Base-by-base conservation (phyloP, 2,113 vertebrate genomes). In the Boulengeromyrus knoepffleri region DNA sequence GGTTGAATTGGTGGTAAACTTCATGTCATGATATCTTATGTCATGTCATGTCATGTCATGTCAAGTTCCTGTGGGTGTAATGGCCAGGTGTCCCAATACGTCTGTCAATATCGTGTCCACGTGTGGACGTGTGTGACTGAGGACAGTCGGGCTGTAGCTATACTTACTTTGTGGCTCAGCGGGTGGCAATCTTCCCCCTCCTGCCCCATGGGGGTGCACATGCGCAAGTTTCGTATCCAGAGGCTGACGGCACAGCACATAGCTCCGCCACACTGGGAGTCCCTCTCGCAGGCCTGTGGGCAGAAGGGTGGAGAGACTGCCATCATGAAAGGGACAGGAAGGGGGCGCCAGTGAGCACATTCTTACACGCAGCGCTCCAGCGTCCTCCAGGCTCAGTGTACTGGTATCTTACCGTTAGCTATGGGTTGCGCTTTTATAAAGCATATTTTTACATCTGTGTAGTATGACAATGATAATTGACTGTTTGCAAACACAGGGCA, bases 171-270 rank as follows among this genome's bases (percentile, higher is more conserved):
- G 92, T 98, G 97, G 88, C 97, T 98, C 95, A 98, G 77, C 0
- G 97, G 97, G 91, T 99, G 98, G 92, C 99, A 99, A 17, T 96
- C 95, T 9, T 99, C 97, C 91, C 97, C 97, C 91, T 97, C 88
- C 84, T 92, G 94, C 12, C 98, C 97, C 97, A 99, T 96, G 0
- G 97, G 97, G 0, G 96, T 96, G 91, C 99, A 99, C 95, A 99
- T 97, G 3, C 97, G 95, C 88, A 99, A 95, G 93, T 96, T 97
- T 91, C 95, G 96, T 89, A 99, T 97, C 98, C 99, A 99, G 93
- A 99, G 95, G 91, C 98, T 99, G 6, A 99, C 94, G 0, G 99
- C 98, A 1, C 99, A 99, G 92, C 98, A 99, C 97, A 97, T 97
- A 90, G 95, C 94, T n/a, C 92, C 95, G 6, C 97, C 97, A 5